Evolutionary conservation across 1,140 invertebrate species (phyloP), one percentile per base, ranked within the genome.

Genomic region (Drosophila nannoptera): DNA sequence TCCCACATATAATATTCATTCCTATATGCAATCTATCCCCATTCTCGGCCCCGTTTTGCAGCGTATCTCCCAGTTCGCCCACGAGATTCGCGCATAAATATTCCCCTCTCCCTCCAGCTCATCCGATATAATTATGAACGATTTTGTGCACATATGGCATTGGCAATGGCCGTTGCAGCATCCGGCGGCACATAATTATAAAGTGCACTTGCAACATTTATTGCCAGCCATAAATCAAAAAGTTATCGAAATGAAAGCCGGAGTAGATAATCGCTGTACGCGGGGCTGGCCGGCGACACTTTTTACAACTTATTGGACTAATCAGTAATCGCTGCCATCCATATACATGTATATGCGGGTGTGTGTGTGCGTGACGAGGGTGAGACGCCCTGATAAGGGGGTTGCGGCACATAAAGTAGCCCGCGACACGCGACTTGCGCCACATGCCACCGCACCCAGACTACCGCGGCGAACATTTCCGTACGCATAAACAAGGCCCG

Each of bases 221-320:
- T 84, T 87, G 71, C 76, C 80, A 63, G 72, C 69, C 84, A 87
- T 87, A 87, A 87, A 87, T 87, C 84, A 87, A 84, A 87, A 87
- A 84, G 77, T 87, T 87, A 84, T 78, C 77, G 60, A 75, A 75
- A 69, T 48, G 64, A 67, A 73, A 70, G 64, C 69, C 67, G 58
- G 62, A 53, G 62, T 69, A 80, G 80, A 84, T 84, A 84, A 84
- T 84, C 78, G 73, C 68, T 22, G 22, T 22, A 22, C 63, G n/a
- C 53, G 62, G 12, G 56, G 58, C 65, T 49, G 69, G 67, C 56
- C 45, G 49, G 58, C 80, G 70, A 84, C 84, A 87, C 77, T 87
- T 87, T 87, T 87, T 87, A 81, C 77, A 87, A 84, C 84, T 87
- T 87, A 87, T 87, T 87, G 84, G 75, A 83, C 84, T 87, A 87